Evolutionary conservation across 2,888 invertebrate species (phyloP).

Genomic region (Acleris literana): DNA sequence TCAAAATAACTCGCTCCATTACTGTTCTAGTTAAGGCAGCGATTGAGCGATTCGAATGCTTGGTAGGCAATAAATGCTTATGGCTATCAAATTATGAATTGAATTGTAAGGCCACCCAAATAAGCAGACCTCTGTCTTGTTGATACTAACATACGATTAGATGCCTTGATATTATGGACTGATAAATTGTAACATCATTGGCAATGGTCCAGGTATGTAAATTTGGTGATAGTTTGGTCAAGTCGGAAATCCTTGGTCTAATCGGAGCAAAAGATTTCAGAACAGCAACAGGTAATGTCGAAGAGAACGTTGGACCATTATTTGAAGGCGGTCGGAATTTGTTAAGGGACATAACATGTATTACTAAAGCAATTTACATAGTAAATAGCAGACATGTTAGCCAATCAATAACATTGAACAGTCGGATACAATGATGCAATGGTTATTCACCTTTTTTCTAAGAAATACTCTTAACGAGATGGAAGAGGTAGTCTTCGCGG

Average conservation of each 20-base stretch:
- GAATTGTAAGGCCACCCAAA: constrained; percentile 13
- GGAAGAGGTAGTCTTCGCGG: not conserved
- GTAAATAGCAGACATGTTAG: too few relatives aligned
- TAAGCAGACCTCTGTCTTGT: constrained; percentile 4
- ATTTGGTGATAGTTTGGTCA: constrained; percentile 21
- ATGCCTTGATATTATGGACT: constrained; percentile 7
- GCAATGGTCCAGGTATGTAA: constrained; percentile 27
- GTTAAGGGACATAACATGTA: constrained; percentile 4
- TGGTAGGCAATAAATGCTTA: constrained; percentile 8
- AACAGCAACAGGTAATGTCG: constrained; percentile 10
- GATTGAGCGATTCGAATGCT: constrained; percentile 10
- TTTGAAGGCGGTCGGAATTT: constrained; percentile 22
- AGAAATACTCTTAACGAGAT: not conserved
- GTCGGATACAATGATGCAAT: not conserved
- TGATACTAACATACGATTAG: not conserved
- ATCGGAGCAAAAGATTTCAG: constrained; percentile 23
- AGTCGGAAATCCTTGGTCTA: constrained; percentile 30
- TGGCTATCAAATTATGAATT: constrained; percentile 12
- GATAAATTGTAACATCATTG: constrained; percentile 16
- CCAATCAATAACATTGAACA: not conserved
- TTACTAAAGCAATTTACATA: constrained; percentile 6
- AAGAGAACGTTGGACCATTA: constrained; percentile 15
- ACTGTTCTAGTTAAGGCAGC: constrained; percentile 16
- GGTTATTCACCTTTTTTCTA: not conserved
- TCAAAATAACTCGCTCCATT: constrained; percentile 26